Evolutionary conservation across 2,888 invertebrate genomes (phyloP).

Genomic region (Acronicta psi): DNA sequence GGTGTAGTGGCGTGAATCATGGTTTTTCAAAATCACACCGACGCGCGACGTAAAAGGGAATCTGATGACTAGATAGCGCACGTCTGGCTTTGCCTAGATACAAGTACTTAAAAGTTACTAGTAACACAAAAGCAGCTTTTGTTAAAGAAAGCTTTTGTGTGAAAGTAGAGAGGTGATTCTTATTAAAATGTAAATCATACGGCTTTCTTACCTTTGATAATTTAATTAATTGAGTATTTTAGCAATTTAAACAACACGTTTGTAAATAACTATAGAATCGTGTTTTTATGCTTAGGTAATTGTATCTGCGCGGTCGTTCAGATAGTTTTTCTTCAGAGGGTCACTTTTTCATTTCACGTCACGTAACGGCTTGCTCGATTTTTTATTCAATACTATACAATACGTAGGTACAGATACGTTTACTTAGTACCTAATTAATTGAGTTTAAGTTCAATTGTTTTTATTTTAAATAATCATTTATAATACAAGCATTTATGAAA

Average conservation of each 20-base stretch:
- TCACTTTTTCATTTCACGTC: no score
- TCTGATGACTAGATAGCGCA: conserved; percentile 53
- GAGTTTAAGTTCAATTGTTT: no score
- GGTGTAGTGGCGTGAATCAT: conserved; percentile 63
- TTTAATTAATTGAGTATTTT: conserved; percentile 31
- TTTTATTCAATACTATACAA: no score
- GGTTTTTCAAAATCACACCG: conserved; percentile 52
- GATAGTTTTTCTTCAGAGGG: no score
- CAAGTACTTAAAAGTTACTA: conserved; percentile 34
- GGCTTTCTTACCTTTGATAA: conserved; percentile 20
- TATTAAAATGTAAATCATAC: conserved; percentile 40
- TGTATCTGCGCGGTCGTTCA: no score
- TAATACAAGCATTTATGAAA: no score
- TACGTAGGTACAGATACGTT: no score
- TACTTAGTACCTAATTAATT: no score
- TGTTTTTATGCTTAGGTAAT: no score
- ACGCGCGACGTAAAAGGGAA: conserved; percentile 44
- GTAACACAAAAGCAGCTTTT: conserved; percentile 47
- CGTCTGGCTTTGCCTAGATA: conserved; percentile 46
- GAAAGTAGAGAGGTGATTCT: conserved; percentile 50
- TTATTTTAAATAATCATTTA: no score
- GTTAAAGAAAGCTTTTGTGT: conserved; percentile 49
- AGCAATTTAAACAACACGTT: not conserved
- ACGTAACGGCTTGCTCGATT: no score
- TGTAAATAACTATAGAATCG: no score